Base-by-base conservation (phyloP, 37 sponge, comb jelly and placozoan genomes). In the Amphimedon queenslandica region DNA sequence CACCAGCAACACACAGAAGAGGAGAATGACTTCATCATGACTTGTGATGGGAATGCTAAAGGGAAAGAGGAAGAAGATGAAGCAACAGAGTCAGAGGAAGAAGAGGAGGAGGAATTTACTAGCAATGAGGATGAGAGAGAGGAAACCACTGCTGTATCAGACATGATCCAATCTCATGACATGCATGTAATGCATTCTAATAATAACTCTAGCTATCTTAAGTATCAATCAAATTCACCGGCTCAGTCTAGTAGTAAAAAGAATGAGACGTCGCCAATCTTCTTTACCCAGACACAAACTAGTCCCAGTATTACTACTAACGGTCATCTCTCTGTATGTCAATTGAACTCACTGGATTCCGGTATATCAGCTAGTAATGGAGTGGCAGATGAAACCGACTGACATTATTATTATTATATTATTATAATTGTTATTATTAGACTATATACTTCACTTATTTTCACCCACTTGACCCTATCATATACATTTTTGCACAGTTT, bases 321-420 rank as follows among this genome's bases (percentile, higher is more conserved):
- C 28, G 61, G 61, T 11, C 61, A 60, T n/a, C 27, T 60, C 5
- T 13, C 23, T 60, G 27, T n/a, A 60, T 6, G 24, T 25, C 61
- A 11, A n/a, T 11, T 60, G 61, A 60, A 60, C 21, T 25, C 27
- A 13, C 27, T 60, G 27, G 61, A 60, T n/a, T 60, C 61, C 21
- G 61, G 61, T 6, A 60, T 60, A 25, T 60, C 61, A 60, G 61
- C 61, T n/a, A n/a, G 61, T n/a, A 25, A 60, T 60, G 61, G 61
- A 60, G 21, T 25, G 21, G 61, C 8, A 11, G 61, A 60, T 25
- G n/a, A n/a, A n/a, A n/a, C n/a, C n/a, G n/a, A n/a, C n/a, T n/a
- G n/a, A n/a, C n/a, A n/a, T n/a, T n/a, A n/a, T n/a, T n/a, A n/a
- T n/a, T n/a, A n/a, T n/a, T n/a, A n/a, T n/a, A n/a, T n/a, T n/a